phyloP scores from a whole-genome alignment of 1,140 invertebrate genomes.

The Drosophila kikkawai region DNA sequence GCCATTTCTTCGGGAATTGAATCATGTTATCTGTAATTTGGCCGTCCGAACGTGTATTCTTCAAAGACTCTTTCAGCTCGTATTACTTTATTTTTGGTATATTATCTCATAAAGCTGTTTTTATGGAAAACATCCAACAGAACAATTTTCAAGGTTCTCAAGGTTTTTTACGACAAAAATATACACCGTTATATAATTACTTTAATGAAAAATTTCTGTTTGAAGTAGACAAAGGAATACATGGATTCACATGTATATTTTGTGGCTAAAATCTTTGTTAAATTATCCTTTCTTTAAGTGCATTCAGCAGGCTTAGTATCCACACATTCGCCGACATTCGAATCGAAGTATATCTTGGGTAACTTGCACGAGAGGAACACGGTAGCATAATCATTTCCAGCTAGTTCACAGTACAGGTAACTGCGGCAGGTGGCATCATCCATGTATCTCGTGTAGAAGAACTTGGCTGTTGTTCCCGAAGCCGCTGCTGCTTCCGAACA shows the following conservation, averaged over 20 bases:
- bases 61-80: neutral
- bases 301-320: constrained; percentile 15
- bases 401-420: constrained; percentile 32
- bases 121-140: neutral
- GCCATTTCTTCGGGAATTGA: neutral
- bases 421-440: constrained; percentile 8
- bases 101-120: neutral
- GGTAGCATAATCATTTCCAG: neutral
- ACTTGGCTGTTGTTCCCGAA: neutral
- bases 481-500: neutral
- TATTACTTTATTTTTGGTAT: neutral
- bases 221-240: neutral
- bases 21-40: constrained; percentile 1
- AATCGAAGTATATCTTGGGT: constrained; percentile 10
- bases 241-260: neutral
- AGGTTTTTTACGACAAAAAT: neutral
- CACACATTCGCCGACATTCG: neutral
- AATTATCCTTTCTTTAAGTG: neutral
- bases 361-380: neutral
- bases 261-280: neutral
- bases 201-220: neutral
- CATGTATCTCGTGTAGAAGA: constrained; percentile 4
- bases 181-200: no score
- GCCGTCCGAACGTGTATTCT: neutral
- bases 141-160: neutral